Conservation (phyloP, 2,113 vertebrate species). For the Dipodomys merriami region DNA sequence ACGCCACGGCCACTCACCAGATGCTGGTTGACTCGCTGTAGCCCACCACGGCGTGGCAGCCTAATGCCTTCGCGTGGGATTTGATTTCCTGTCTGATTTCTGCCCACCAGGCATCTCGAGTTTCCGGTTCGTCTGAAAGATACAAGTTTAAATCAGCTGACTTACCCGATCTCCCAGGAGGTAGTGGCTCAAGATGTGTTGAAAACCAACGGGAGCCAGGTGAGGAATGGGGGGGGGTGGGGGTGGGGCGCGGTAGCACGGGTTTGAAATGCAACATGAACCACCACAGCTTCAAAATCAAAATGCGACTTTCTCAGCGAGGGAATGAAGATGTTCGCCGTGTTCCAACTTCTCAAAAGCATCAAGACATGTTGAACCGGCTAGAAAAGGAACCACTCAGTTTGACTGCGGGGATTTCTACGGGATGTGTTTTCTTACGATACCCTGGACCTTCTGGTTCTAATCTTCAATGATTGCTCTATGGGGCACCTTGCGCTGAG, state of each 20-base stretch:
- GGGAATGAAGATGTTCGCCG: too few species aligned
- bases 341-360: too few species aligned
- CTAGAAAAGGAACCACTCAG: too few species aligned
- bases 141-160: slow-evolving; percentile 87
- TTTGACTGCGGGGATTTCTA: too few species aligned
- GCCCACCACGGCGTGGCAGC: slow-evolving; percentile 98
- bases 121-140: slow-evolving; percentile 99
- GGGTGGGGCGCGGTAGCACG: neutral
- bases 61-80: slow-evolving; percentile 98
- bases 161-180: slow-evolving; percentile 65
- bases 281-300: neutral
- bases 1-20: slow-evolving; percentile 89
- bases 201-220: slow-evolving; percentile 2
- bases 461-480: too few species aligned
- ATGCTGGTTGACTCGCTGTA: slow-evolving; percentile 99
- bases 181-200: slow-evolving; percentile 27
- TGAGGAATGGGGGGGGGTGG: neutral
- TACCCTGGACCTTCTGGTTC: neutral
- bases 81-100: slow-evolving; percentile 99
- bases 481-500: neutral
- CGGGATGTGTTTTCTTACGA: neutral
- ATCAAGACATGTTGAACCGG: too few species aligned
- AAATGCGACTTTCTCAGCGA: slow-evolving; percentile 11
- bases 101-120: slow-evolving; percentile 99
- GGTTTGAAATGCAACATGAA: too few species aligned